Percentiles rank a stretch among this genome's conserved stretches.
Evolutionary conservation across 2,113 vertebrate genomes (phyloP).

Genomic region (Bos taurus): DNA sequence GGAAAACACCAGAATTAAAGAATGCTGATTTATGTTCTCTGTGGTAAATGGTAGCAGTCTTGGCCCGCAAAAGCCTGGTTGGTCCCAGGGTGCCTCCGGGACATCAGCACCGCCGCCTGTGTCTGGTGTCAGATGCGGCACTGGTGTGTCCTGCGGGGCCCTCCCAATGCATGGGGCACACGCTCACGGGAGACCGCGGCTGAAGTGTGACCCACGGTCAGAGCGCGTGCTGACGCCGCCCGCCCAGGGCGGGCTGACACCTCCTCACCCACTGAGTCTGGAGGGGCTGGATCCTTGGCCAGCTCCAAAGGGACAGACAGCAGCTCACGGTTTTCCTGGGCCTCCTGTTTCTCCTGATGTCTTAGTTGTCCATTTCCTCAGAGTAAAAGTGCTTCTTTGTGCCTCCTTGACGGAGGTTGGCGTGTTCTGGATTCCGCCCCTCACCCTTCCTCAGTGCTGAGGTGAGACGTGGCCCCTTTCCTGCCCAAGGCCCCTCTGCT

Average conservation of each 20-base stretch:
- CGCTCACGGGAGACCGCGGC: accelerated
- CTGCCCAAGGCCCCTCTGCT: neutral
- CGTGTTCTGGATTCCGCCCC: neutral
- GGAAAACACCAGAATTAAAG: neutral
- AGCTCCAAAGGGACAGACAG: neutral
- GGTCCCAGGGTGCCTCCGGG: conserved; percentile 20
- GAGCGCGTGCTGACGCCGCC: accelerated
- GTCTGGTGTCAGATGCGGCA: neutral
- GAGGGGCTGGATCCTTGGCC: neutral
- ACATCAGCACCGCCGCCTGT: neutral
- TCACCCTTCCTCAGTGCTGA: neutral
- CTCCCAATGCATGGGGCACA: accelerated
- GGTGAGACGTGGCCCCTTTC: neutral
- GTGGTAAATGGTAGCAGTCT: neutral
- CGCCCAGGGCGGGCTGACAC: neutral
- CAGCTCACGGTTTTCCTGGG: neutral
- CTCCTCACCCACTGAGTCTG: neutral
- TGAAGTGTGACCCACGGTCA: neutral
- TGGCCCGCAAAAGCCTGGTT: neutral
- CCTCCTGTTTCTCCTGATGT: neutral
- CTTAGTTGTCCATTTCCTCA: neutral
- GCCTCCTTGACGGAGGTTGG: neutral
- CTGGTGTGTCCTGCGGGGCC: neutral
- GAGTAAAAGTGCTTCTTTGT: conserved; percentile 45
- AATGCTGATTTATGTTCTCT: neutral